Evolutionary conservation across 2,797 vertebrate genomes (phyloP), one percentile per base, ranked within the genome.

Genomic region (Chelon auratus): DNA sequence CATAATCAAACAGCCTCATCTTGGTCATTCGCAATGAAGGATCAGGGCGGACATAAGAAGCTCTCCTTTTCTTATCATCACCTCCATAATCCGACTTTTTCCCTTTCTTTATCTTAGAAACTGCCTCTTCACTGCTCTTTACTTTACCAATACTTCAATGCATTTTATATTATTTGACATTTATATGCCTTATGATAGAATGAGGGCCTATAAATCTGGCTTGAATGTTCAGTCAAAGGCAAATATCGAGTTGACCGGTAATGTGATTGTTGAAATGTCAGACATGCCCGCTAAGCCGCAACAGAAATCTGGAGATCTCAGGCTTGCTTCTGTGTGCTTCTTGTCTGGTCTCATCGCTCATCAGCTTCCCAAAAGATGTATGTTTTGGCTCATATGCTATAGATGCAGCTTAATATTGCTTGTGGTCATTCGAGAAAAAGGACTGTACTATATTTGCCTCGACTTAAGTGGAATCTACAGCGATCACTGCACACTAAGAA

Each of bases 1-100:
- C 66, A 76, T 33, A 15, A 51, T 73, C 61, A 62, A 61, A 55
- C 58, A 75, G 45, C 22, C 30, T 68, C 22, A 68, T 54, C 40
- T 17, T 58, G 63, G 47, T 67, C 62, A 78, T 68, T 22, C 7
- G 65, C 50, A 63, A 37, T 52, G 58, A 62, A 78, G 15, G 51
- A 60, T 55, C 33, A 61, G 30, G 18, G 36, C 24, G 62, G 45
- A 42, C 30, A 55, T 26, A 20, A 50, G 22, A 63, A 15, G 9
- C 5, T 18, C 18, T 24, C 12, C 8, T 45, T 45, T 45, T 15
- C 42, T 11, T 45, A 6, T 45, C 42, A 45, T 45, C 15, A n/a
- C 17, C 17, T n/a, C 15, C 1, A 47, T n/a, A 47, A 47, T 17
- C 7, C 43, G 5, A 47, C 15, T 36, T 7, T 15, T 7, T 3